Base-by-base conservation (phyloP, 2,888 invertebrate species). In the Aproaerema taeniolella region DNA sequence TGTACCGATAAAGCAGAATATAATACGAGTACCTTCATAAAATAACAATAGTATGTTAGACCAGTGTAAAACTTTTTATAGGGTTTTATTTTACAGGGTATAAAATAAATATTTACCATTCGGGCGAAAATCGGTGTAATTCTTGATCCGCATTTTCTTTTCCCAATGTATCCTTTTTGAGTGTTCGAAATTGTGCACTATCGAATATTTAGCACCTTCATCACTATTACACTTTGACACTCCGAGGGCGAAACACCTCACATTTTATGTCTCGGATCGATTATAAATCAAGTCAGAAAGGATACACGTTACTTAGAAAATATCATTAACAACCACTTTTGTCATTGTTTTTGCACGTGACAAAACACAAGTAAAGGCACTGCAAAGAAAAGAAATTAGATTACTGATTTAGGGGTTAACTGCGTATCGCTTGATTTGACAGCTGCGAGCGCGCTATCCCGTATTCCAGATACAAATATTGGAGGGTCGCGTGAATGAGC, bases 301-400 rank as follows among this genome's bases (percentile, higher is more conserved):
- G 83, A 83, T 81, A 85, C 80, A 79, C 81, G 76, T 68, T 85
- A 81, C 79, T 81, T 51, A 57, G 83, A 82, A 80, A 79, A 70
- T 64, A 57, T 53, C 55, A 62, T 79, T 87, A 88, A 80, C 88
- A 88, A 80, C 88, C 88, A 88, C 88, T 88, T 79, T 85, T 79
- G 81, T 85, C 86, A 86, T 86, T 86, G 83, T 85, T 83, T 83
- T 85, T 85, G 82, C 82, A 76, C 82, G 70, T 67, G 69, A 79
- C 86, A 86, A 81, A 79, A 86, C 80, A 80, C 86, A 86, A 86
- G 86, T 78, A 86, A 86, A 86, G 79, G 75, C 74, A 85, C 86
- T 86, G 82, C 53, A 82, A 82, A 44, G 50, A 78, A 74, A 65
- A 52, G 57, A 58, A 57, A 53, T 52, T 44, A 55, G 55, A 55